These are phyloP conservation scores for Tenthredo mesomela DNA, from an alignment of 2,888 invertebrate genomes.

Conservation along the genomic window DNA sequence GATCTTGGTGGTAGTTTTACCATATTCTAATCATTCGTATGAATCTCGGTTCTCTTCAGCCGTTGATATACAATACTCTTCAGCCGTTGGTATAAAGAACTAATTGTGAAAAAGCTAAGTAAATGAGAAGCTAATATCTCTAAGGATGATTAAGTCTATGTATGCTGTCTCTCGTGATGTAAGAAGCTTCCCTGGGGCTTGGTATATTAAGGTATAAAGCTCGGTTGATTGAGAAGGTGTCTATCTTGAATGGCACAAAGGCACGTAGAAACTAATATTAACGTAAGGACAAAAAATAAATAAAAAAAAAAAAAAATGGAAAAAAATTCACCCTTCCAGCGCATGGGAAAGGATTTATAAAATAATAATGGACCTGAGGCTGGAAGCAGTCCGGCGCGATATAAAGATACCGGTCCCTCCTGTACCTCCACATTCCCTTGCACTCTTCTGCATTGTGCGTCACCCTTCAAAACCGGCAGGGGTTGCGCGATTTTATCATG, in stretches of 20 bases:
- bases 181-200: constrained; percentile 1
- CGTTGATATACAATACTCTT: background rate
- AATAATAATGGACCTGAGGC: constrained; percentile 51
- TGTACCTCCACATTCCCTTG: constrained; percentile 36
- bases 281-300: constrained; percentile 14
- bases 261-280: constrained; percentile 31
- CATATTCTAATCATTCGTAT: background rate
- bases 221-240: constrained; percentile 42
- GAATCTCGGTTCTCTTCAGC: constrained; percentile 1
- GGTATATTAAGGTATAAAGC: constrained; percentile 25
- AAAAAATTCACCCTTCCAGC: constrained; percentile 47
- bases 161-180: constrained; percentile 4
- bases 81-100: background rate
- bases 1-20: background rate
- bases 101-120: background rate
- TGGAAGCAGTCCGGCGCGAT: constrained; percentile 39
- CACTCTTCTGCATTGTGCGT: constrained; percentile 46
- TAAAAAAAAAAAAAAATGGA: too few relatives aligned
- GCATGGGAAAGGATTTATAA: constrained; percentile 51
- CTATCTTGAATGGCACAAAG: constrained; percentile 48
- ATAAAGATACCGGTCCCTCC: constrained; percentile 38
- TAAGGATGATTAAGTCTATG: background rate
- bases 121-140: constrained; percentile 15
- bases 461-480: constrained; percentile 41
- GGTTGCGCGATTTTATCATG: constrained; percentile 51